Conservation (phyloP, 2,888 invertebrate genomes). For the Rambutsinella grinnellia region DNA sequence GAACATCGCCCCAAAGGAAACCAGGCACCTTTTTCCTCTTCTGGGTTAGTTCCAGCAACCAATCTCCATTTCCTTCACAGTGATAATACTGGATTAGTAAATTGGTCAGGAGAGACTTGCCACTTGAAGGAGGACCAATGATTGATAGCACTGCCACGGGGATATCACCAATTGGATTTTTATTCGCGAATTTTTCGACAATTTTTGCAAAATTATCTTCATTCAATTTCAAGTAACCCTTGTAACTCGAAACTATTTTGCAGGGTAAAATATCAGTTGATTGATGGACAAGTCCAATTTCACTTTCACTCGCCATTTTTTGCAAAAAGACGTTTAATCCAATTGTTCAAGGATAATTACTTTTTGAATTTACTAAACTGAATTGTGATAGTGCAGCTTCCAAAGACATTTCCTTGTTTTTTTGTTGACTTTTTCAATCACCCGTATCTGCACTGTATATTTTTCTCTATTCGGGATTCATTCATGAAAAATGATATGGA, state of each 20-base stretch:
- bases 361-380: too few species aligned
- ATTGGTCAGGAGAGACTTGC: conserved; percentile 26
- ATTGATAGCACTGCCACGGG: conserved; percentile 18
- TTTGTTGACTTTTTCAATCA: too few species aligned
- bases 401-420: too few species aligned
- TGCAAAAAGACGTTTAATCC: too few species aligned
- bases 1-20: background rate
- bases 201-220: background rate
- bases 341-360: too few species aligned
- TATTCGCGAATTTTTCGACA: background rate
- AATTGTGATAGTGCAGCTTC: too few species aligned
- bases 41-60: conserved; percentile 1
- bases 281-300: too few species aligned
- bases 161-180: background rate
- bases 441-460: too few species aligned
- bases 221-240: background rate
- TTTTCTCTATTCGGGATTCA: too few species aligned
- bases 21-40: background rate
- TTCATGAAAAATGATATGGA: too few species aligned
- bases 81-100: conserved; percentile 7
- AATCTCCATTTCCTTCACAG: conserved; percentile 5
- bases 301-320: too few species aligned
- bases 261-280: too few species aligned
- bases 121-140: conserved; percentile 18
- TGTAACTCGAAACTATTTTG: background rate